Evolutionary conservation across 2,113 vertebrate species (phyloP).

Genomic region (Channa maculata): DNA sequence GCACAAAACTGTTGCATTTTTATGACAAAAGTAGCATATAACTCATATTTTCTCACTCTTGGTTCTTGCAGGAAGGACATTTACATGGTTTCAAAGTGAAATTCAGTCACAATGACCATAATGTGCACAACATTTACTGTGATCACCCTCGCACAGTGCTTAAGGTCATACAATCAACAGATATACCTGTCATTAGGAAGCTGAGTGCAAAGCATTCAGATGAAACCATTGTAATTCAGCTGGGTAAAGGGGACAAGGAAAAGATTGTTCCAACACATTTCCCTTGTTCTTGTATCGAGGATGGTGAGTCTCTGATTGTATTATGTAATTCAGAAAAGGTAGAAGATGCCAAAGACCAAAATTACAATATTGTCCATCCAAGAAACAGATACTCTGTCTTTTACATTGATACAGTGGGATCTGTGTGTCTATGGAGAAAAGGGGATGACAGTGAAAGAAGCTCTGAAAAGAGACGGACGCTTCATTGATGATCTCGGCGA

Average conservation of each 20-base stretch:
- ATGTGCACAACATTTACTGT: not conserved
- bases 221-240: conserved; percentile 18
- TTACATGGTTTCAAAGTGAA: not conserved
- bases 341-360: fast-evolving
- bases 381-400: conserved; percentile 5
- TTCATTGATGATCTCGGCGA: not conserved
- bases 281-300: not conserved
- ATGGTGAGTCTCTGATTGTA: not conserved
- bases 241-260: not conserved
- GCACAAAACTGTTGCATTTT: not conserved
- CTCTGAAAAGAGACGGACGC: conserved; percentile 38
- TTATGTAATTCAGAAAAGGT: fast-evolving
- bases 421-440: conserved; percentile 48
- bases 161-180: not conserved
- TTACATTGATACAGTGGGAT: conserved; percentile 1
- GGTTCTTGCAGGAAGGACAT: not conserved
- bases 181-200: no score
- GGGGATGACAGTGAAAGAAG: conserved; percentile 32
- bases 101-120: fast-evolving
- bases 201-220: not conserved
- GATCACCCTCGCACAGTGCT: conserved; percentile 5
- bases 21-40: not conserved
- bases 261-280: conserved; percentile 39
- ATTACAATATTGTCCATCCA: fast-evolving
- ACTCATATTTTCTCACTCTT: not conserved